These are phyloP conservation scores for Anhinga anhinga DNA, from an alignment of 2,113 vertebrate genomes.

Conservation along the genomic window DNA sequence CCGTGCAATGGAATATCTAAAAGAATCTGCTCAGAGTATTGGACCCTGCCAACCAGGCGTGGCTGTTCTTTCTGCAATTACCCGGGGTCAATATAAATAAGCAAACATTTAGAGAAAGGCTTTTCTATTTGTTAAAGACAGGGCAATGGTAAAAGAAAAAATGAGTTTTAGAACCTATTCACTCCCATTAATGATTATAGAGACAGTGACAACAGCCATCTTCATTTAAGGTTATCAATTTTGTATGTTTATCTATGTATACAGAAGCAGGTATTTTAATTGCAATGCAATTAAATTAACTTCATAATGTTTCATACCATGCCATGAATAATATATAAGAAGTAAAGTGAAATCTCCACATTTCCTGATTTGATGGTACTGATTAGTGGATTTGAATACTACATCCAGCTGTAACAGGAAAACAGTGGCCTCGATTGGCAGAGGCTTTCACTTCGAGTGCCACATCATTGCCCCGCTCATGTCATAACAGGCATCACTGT, in stretches of 20 bases:
- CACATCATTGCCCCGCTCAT: background rate
- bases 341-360: background rate
- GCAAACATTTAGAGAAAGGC: background rate
- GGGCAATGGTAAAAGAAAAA: background rate
- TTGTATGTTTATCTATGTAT: background rate
- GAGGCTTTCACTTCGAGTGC: background rate
- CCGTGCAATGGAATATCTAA: background rate
- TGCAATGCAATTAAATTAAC: constrained; percentile 21
- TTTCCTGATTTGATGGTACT: background rate
- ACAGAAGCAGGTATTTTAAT: constrained; percentile 41
- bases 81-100: background rate
- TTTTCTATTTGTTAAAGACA: background rate
- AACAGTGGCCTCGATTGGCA: background rate
- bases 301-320: background rate
- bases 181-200: background rate
- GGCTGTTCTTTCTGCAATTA: background rate
- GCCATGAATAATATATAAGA: constrained; percentile 41
- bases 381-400: background rate
- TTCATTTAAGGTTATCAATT: background rate
- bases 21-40: background rate
- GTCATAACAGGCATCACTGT: background rate
- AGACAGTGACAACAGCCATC: background rate
- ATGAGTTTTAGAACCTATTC: background rate
- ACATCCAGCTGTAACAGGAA: background rate
- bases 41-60: background rate